Percentiles rank a stretch among this genome's conserved stretches.
These are phyloP conservation scores for Pavo muticus DNA, from an alignment of 2,113 vertebrate species.

Conservation along the genomic window DNA sequence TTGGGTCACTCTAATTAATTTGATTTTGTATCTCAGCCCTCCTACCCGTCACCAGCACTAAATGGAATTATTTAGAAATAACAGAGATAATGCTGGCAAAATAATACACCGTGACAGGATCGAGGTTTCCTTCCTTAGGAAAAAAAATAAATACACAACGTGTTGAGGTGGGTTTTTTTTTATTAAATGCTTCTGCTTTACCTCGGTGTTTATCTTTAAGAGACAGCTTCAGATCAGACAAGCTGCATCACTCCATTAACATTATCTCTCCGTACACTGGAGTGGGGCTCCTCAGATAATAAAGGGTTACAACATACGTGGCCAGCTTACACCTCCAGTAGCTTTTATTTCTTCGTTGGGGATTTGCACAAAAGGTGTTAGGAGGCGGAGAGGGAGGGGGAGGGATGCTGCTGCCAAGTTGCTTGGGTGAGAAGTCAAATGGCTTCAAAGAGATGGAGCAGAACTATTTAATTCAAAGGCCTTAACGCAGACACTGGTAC, in stretches of 20 bases:
- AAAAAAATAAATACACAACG: neutral
- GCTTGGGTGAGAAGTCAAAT: conserved; percentile 50
- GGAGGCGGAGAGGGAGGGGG: neutral
- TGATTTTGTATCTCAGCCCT: conserved; percentile 66
- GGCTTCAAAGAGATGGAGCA: neutral
- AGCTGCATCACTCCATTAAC: conserved; percentile 71
- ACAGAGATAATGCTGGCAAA: conserved; percentile 49
- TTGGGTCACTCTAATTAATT: conserved; percentile 74
- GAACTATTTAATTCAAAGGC: neutral
- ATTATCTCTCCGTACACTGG: conserved; percentile 71
- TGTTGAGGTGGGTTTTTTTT: conserved; percentile 68
- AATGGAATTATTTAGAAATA: conserved; percentile 74
- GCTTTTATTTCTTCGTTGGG: conserved; percentile 31
- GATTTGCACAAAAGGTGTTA: conserved; percentile 30
- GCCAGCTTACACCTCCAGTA: conserved; percentile 15
- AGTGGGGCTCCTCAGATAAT: conserved; percentile 41
- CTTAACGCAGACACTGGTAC: neutral
- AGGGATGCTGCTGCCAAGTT: neutral
- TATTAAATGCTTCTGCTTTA: conserved; percentile 69
- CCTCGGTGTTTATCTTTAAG: conserved; percentile 68
- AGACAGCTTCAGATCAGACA: conserved; percentile 63
- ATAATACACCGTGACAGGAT: conserved; percentile 36
- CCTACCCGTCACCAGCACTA: conserved; percentile 49
- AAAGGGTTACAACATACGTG: conserved; percentile 31
- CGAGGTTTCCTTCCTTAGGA: conserved; percentile 4